Percentiles rank a stretch among this genome's conserved stretches.
These are phyloP conservation scores for Poecilia gillii DNA, from an alignment of 2,797 vertebrate species.

Conservation along the genomic window DNA sequence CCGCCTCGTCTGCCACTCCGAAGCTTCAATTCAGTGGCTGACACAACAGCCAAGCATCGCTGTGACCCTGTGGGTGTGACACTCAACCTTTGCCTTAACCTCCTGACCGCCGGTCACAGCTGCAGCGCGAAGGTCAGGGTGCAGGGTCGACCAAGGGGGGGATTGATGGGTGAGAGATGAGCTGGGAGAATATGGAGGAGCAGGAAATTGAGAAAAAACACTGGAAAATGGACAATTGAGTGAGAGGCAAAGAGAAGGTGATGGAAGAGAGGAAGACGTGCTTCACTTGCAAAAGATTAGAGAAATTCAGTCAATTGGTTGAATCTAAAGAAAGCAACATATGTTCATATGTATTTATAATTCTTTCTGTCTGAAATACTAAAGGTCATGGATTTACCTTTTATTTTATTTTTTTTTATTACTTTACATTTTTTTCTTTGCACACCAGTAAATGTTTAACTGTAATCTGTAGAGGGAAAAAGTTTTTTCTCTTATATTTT, in stretches of 20 bases:
- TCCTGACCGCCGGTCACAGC: conserved; percentile 80
- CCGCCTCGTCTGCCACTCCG: conserved; percentile 71
- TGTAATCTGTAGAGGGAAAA: not conserved
- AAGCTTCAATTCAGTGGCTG: conserved; percentile 79
- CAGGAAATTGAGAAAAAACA: conserved; percentile 30
- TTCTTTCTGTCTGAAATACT: not conserved
- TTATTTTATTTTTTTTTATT: not conserved
- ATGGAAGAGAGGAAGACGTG: conserved; percentile 1
- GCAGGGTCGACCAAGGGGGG: conserved; percentile 44
- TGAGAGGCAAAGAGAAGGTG: conserved; percentile 17
- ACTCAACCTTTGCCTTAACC: conserved; percentile 84
- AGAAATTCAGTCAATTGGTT: not conserved
- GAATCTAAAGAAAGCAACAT: not conserved
- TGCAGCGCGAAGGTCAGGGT: conserved; percentile 71
- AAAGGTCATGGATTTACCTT: not conserved
- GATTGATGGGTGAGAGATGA: conserved; percentile 59
- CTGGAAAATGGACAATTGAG: conserved; percentile 21
- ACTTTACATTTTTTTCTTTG: not conserved
- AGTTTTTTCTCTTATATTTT: not conserved
- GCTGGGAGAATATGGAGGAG: conserved; percentile 31
- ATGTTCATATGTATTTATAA: not conserved
- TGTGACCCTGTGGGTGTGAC: conserved; percentile 84
- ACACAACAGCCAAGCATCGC: conserved; percentile 75
- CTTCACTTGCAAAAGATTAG: not conserved
- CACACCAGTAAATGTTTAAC: not conserved